Evolutionary conservation across 2,888 invertebrate genomes (phyloP).

Genomic region (Aphodius granarius): DNA sequence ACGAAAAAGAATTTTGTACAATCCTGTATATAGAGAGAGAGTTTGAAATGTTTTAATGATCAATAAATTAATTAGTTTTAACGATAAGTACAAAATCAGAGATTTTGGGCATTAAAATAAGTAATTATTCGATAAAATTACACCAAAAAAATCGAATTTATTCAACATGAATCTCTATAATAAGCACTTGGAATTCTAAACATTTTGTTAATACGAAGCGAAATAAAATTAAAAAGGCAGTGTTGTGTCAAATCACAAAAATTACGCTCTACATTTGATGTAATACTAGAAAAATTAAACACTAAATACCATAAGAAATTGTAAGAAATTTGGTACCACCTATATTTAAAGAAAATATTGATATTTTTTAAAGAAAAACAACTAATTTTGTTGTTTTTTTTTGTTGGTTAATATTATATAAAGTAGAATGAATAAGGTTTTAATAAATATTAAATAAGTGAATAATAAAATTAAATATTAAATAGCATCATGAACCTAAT

Average conservation of each 20-base stretch:
- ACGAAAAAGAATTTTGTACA: neutral
- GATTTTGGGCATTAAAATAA: neutral
- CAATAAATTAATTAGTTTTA: neutral
- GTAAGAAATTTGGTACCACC: neutral
- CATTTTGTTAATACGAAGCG: neutral
- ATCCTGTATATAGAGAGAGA: neutral
- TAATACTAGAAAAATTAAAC: neutral
- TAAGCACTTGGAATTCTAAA: neutral
- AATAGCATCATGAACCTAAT: no score
- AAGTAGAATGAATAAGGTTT: no score
- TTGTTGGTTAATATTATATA: no score
- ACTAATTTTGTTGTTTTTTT: no score
- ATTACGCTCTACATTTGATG: neutral
- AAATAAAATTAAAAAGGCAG: neutral
- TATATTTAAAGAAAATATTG: neutral
- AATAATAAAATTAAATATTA: no score
- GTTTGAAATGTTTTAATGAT: neutral
- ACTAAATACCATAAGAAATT: neutral
- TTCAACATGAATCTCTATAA: neutral
- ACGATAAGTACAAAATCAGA: neutral
- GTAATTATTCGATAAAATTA: neutral
- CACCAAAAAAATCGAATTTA: neutral
- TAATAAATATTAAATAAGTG: no score
- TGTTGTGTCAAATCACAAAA: neutral
- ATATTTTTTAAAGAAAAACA: no score